Base-by-base conservation (phyloP, 2,797 vertebrate genomes). In the Cetoscarus ocellatus region DNA sequence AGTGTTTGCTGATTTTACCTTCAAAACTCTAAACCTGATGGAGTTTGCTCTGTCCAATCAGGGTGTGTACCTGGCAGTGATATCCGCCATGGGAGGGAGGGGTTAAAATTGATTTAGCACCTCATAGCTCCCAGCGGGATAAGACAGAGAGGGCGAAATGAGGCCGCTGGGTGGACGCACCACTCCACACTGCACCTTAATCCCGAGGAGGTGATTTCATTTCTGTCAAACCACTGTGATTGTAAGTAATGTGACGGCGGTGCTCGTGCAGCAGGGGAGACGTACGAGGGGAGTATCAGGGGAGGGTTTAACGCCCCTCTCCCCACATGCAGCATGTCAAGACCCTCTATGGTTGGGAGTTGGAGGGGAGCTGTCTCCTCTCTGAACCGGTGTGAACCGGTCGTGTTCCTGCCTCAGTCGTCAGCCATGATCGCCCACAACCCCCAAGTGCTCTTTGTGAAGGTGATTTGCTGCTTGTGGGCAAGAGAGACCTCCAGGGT, bases 21-120 rank as follows among this genome's bases (percentile, higher is more conserved):
- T 72, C 47, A 60, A 18, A 75, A 61, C 11, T 14, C 7, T 3
- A 59, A 59, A 51, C 52, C 69, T 35, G 3, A 10, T n/a, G 34
- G 75, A 79, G 56, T 51, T 70, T 72, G 69, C 58, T 51, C 55
- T 61, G 64, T 64, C 35, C 63, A 65, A 44, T 72, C 39, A 56
- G 3, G 40, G 56, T 70, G 57, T 84, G 77, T 75, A 63, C 64
- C 55, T 49, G 73, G 72, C 70, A 76, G 79, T 75, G 50, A 75
- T 73, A 77, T 77, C 70, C 27, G 40, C 38, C 7, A 78, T 75
- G 54, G 52, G 47, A 62, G 62, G 75, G 77, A 78, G 68, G 70
- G 27, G 27, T 27, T 27, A 58, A 85, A 88, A 91, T 82, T 80
- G 80, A 93, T 90, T 88, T 75, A 82, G 77, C 61, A 79, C 61